phyloP scores from a whole-genome alignment of 2,888 invertebrate species.

The Melanargia galathea region DNA sequence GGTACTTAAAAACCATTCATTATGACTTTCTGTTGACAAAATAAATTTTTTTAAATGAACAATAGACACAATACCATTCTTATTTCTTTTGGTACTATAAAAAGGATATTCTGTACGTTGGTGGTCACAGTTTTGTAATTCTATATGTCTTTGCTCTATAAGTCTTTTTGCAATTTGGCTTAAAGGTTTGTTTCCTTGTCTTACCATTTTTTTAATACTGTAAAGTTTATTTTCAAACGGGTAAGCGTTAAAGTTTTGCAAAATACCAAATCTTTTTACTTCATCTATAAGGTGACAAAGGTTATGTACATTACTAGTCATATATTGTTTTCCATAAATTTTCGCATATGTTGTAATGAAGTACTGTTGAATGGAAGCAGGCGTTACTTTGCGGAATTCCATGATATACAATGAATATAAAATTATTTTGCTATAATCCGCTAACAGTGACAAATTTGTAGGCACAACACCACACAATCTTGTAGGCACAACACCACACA shows the following conservation, averaged over 20 bases:
- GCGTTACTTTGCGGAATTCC: too few species aligned
- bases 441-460: too few species aligned
- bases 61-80: background rate
- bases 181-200: background rate
- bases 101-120: background rate
- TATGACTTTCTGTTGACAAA: background rate
- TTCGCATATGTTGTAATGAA: background rate
- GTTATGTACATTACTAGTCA: background rate
- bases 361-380: too few species aligned
- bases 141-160: background rate
- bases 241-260: background rate
- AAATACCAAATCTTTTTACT: background rate
- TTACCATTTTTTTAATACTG: background rate
- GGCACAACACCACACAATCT: too few species aligned
- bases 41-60: background rate
- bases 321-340: background rate
- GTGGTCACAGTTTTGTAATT: background rate
- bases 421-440: too few species aligned
- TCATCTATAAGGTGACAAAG: background rate
- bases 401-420: too few species aligned
- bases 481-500: too few species aligned
- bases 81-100: background rate
- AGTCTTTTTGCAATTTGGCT: background rate
- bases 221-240: background rate
- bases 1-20: background rate